Conservation (phyloP, 2,113 vertebrate genomes). For the Tachysurus fulvidraco region DNA sequence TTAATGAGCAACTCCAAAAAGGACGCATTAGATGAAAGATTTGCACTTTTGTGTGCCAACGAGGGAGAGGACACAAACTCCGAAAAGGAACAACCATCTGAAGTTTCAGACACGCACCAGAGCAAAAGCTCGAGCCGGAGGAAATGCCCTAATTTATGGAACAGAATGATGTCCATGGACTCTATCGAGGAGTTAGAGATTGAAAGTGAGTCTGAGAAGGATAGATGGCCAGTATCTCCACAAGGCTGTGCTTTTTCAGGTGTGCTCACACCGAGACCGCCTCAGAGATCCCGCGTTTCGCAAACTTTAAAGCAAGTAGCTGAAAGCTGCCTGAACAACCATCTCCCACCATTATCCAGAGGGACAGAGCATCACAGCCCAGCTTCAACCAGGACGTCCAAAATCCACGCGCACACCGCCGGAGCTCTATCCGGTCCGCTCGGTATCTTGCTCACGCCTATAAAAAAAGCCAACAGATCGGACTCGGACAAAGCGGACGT, state of each 20-base stretch:
- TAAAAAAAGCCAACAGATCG: constrained; percentile 48
- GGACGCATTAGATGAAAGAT: background rate
- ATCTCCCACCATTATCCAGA: constrained; percentile 53
- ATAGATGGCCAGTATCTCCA: constrained; percentile 1
- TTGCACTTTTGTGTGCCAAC: background rate
- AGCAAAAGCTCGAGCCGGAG: constrained; percentile 12
- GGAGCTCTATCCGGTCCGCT: constrained; percentile 37
- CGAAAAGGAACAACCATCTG: constrained; percentile 35
- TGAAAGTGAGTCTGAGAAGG: constrained; percentile 48
- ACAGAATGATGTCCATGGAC: constrained; percentile 63
- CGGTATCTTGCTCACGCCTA: constrained; percentile 62
- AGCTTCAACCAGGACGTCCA: constrained; percentile 43
- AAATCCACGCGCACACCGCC: constrained; percentile 37
- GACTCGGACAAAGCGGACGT: constrained; percentile 34
- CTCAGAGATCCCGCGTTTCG: constrained; percentile 14
- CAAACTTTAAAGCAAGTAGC: constrained; percentile 14
- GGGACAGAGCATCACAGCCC: constrained; percentile 38
- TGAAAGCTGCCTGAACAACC: background rate
- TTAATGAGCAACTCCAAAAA: constrained; percentile 58
- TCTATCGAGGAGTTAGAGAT: constrained; percentile 70
- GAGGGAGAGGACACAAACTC: background rate
- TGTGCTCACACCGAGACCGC: constrained; percentile 51
- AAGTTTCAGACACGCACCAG: background rate
- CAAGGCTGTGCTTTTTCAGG: constrained; percentile 47
- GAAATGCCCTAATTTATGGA: constrained; percentile 41